phyloP scores from a whole-genome alignment of 2,113 vertebrate genomes.

The Vidua macroura region DNA sequence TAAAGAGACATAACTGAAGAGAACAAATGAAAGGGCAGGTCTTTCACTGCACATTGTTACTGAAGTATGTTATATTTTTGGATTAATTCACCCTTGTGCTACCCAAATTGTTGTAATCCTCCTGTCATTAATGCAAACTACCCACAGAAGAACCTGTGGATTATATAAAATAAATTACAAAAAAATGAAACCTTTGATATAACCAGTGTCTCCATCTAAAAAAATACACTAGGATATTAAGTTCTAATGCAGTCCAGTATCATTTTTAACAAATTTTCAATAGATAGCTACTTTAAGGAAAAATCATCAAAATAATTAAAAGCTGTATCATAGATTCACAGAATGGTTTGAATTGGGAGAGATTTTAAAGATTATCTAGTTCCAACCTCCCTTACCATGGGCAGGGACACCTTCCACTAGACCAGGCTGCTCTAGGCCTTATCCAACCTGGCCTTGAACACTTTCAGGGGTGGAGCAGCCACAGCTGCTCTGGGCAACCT shows the following conservation, averaged over 20 bases:
- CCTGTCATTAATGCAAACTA: background rate
- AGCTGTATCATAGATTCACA: background rate
- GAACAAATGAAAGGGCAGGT: constrained; percentile 3
- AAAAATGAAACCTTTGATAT: background rate
- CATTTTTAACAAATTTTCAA: background rate
- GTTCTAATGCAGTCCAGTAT: background rate
- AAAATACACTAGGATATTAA: background rate
- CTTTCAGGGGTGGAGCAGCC: background rate
- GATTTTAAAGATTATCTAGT: background rate
- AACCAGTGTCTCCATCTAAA: background rate
- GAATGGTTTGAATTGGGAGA: background rate
- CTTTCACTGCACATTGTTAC: background rate
- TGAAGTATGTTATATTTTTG: background rate
- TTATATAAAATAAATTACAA: background rate
- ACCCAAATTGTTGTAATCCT: background rate
- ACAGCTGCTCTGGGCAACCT: background rate
- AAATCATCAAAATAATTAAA: background rate
- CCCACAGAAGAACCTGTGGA: background rate
- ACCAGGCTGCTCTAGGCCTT: background rate
- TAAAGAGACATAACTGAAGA: background rate
- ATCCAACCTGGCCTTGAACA: background rate
- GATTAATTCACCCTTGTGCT: background rate
- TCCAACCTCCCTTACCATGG: background rate
- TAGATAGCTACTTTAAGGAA: background rate
- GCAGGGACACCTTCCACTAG: background rate